A percentile compares a stretch with the other conserved stretches of the same genome.
Evolutionary conservation across 1,140 invertebrate genomes (phyloP).

Genomic region (Chrysomallon squamiferum): DNA sequence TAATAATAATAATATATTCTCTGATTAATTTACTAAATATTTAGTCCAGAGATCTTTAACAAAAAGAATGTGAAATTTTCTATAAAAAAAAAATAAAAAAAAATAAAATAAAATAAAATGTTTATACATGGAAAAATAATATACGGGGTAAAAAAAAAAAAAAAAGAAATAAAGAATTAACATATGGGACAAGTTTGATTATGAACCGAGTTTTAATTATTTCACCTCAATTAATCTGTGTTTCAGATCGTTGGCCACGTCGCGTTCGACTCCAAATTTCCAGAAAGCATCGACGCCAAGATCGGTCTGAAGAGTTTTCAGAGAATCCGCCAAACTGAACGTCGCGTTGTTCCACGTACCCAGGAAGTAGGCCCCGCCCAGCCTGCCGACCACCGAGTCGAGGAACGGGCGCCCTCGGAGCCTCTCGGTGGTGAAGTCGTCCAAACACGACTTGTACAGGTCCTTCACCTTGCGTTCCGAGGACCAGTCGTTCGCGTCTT

Average conservation of each 20-base stretch:
- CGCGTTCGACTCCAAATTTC: conserved; percentile 29
- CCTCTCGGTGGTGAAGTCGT: conserved; percentile 42
- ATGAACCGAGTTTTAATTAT: too few species aligned
- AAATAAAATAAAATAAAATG: too few species aligned
- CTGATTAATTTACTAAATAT: too few species aligned
- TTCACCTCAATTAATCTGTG: conserved; percentile 42
- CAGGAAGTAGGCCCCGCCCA: conserved; percentile 53
- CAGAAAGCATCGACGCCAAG: conserved; percentile 54
- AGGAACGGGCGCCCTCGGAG: conserved; percentile 41
- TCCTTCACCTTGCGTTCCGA: conserved; percentile 54
- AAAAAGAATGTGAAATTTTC: too few species aligned
- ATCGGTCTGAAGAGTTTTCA: conserved; percentile 48
- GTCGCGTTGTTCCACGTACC: conserved; percentile 22
- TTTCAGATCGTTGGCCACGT: conserved; percentile 21
- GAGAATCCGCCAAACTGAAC: conserved; percentile 39
- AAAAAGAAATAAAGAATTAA: too few species aligned
- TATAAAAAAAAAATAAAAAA: too few species aligned
- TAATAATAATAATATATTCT: too few species aligned
- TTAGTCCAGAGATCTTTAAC: too few species aligned
- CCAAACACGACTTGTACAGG: conserved; percentile 49
- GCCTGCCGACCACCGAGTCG: conserved; percentile 32
- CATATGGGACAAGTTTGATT: too few species aligned
- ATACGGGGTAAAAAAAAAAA: too few species aligned
- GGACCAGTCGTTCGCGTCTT: conserved; percentile 30
- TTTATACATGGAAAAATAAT: too few species aligned